Evolutionary conservation across 2,113 vertebrate species (phyloP), one percentile per base, ranked within the genome.

Genomic region (Toxostoma redivivum): DNA sequence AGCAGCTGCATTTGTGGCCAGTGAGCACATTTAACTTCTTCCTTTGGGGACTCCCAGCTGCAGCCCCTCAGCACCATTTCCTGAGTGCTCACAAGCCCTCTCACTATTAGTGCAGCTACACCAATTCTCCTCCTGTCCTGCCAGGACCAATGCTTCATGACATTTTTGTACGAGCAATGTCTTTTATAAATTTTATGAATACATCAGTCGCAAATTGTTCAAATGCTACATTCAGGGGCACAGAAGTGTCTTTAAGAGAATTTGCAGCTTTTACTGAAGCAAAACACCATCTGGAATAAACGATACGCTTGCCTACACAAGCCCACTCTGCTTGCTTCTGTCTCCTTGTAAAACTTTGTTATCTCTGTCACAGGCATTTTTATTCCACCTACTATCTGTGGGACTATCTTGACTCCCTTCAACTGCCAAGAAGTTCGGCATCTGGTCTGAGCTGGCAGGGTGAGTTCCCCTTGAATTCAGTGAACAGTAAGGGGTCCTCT

Each of bases 261-360:
- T 92, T 60, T 93, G 42, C 42, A 85, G 50, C 67, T 89, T 92
- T 95, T 82, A 83, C 54, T n/a, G 44, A 90, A 73, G 81, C 76
- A 93, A 96, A 97, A 94, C 85, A 88, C 94, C 95, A 95, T 95
- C 91, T 95, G 95, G 93, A 95, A 72, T 60, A 88, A 95, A 90
- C 3, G 1, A 77, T 33, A 70, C 1, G 22, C 81, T 91, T 94
- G 93, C 93, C 96, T 91, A 95, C 94, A 80, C 87, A 90, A 95
- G 45, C 93, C 90, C 89, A 95, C 93, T 94, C 66, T 86, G 15
- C 61, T 66, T 87, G 42, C 27, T 91, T 90, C 78, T 80, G 6
- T 70, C 76, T 88, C 45, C 50, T 85, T 90, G 58, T 86, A 87
- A 84, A 96, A 90, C 74, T 92, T 77, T 13, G 31, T 45, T 48